Evolutionary conservation across 2,888 invertebrate species (phyloP).

Genomic region (Scaptomyza flava): DNA sequence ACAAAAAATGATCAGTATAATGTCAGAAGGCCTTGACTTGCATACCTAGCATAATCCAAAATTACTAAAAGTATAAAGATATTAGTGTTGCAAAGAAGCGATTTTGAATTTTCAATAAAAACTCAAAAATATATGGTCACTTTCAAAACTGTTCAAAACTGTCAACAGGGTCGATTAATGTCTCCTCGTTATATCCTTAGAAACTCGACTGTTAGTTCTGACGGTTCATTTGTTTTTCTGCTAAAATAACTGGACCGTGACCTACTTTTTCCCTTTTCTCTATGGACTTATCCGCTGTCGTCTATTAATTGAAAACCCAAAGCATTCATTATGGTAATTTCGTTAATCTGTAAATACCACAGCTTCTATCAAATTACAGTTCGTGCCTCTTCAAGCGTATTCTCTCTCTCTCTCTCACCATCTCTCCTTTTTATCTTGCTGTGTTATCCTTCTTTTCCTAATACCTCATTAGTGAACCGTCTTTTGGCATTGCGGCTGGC

Average conservation of each 20-base stretch:
- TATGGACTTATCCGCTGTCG: constrained; percentile 12
- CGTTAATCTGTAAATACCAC: constrained; percentile 40
- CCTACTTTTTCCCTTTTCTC: neutral
- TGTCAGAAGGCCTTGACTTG: no score
- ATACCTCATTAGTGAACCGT: neutral
- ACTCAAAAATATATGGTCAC: no score
- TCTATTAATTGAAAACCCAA: constrained; percentile 49
- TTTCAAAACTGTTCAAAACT: no score
- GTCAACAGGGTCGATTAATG: neutral
- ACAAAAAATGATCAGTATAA: no score
- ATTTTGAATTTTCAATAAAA: no score
- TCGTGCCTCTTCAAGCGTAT: constrained; percentile 56
- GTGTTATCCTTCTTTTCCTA: constrained; percentile 4
- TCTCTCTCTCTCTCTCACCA: neutral
- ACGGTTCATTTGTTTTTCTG: constrained; percentile 1
- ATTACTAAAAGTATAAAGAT: no score
- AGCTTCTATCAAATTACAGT: constrained; percentile 61
- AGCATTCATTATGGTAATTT: constrained; percentile 66
- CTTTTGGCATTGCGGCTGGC: constrained; percentile 17
- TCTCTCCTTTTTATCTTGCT: neutral
- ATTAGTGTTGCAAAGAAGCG: no score
- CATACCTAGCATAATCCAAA: no score
- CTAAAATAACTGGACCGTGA: neutral
- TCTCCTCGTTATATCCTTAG: neutral
- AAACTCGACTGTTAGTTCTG: neutral